These are phyloP conservation scores for Smittia aterrima DNA, from an alignment of 2,888 invertebrate genomes.

Conservation along the genomic window DNA sequence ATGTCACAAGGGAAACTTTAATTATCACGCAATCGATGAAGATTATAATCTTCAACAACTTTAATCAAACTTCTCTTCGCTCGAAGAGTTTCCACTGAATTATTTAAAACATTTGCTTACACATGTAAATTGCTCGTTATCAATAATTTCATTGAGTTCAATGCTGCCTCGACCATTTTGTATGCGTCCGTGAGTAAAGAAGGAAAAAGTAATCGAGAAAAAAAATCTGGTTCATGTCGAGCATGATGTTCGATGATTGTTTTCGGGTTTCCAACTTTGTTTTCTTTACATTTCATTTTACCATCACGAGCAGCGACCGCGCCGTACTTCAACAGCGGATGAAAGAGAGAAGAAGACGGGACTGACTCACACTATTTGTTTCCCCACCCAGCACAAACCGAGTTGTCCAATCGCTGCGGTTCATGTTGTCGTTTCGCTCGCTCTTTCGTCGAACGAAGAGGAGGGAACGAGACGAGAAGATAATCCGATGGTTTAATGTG, in stretches of 20 bases:
- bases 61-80: too few relatives aligned
- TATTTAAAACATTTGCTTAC: too few relatives aligned
- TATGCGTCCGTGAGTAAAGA: neutral
- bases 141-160: too few relatives aligned
- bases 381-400: conserved; percentile 7
- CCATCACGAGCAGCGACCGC: neutral
- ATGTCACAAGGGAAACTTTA: too few relatives aligned
- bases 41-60: too few relatives aligned
- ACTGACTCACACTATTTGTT: conserved; percentile 1
- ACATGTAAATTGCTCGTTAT: too few relatives aligned
- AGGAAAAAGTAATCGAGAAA: neutral
- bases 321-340: neutral
- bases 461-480: conserved; percentile 10
- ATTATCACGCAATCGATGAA: too few relatives aligned
- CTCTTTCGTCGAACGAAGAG: neutral
- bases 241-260: conserved; percentile 37
- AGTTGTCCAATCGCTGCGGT: neutral
- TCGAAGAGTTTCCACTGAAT: too few relatives aligned
- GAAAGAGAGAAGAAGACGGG: conserved; percentile 21
- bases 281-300: neutral
- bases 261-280: conserved; percentile 32
- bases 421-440: neutral
- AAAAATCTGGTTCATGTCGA: conserved; percentile 25
- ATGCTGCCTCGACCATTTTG: too few relatives aligned
- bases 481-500: neutral